Conservation (phyloP, 2,888 invertebrate genomes). For the Lycocerus yunnanus region DNA sequence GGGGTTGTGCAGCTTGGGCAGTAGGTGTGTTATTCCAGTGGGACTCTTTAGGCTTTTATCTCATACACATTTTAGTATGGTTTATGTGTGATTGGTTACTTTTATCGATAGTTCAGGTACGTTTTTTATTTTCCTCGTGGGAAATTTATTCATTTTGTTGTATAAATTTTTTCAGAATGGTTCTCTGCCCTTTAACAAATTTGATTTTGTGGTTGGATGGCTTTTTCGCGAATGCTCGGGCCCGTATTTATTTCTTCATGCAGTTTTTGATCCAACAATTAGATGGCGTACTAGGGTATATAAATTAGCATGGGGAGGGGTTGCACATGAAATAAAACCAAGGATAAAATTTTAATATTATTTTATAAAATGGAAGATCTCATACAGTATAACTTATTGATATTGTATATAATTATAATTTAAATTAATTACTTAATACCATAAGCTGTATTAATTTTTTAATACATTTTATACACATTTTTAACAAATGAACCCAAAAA, state of each 20-base stretch:
- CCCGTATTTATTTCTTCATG: conserved; percentile 85
- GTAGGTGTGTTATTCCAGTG: conserved; percentile 80
- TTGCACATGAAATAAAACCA: conserved; percentile 85
- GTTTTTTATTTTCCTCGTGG: neutral
- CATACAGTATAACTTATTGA: conserved; percentile 15
- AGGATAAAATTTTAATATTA: conserved; percentile 66
- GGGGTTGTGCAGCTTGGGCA: conserved; percentile 90
- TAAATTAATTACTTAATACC: neutral
- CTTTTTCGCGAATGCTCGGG: conserved; percentile 89
- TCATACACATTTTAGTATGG: conserved; percentile 93
- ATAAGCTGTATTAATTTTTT: conserved; percentile 3
- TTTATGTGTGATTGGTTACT: conserved; percentile 95
- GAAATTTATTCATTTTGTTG: neutral
- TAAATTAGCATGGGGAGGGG: conserved; percentile 93
- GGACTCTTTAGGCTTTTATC: conserved; percentile 88
- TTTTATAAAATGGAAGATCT: conserved; percentile 17
- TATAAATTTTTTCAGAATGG: conserved; percentile 73
- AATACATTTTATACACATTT: conserved; percentile 11
- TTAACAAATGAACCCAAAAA: neutral
- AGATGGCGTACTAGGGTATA: conserved; percentile 93
- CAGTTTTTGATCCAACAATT: conserved; percentile 86
- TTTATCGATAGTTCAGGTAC: conserved; percentile 81
- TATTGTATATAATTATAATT: conserved; percentile 9
- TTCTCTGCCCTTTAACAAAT: conserved; percentile 90
- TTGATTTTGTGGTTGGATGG: conserved; percentile 95